A percentile compares a stretch with the other conserved stretches of the same genome.
Conservation (phyloP, 2,888 invertebrate species). For the Celastrina argiolus region DNA sequence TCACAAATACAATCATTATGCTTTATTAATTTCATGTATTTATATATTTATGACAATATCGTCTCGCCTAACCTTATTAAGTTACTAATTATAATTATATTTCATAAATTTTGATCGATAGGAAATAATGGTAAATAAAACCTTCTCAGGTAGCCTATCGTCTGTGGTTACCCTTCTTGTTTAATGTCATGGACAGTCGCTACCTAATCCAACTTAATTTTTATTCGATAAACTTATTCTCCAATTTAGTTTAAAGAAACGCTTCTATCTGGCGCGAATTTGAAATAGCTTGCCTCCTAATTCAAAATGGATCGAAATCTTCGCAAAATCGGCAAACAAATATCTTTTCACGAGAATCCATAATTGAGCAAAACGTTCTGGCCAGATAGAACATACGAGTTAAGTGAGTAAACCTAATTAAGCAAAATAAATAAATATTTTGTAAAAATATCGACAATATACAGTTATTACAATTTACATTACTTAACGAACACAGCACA, state of each 20-base stretch:
- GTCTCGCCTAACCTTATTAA: slow-evolving; percentile 79
- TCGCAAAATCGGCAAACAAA: slow-evolving; percentile 16
- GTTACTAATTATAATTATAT: slow-evolving; percentile 76
- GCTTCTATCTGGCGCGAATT: slow-evolving; percentile 67
- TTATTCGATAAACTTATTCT: slow-evolving; percentile 54
- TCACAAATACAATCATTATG: slow-evolving; percentile 76
- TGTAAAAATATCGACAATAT: slow-evolving; percentile 69
- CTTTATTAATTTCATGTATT: slow-evolving; percentile 80
- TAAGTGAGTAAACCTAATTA: slow-evolving; percentile 57
- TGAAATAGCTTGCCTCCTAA: slow-evolving; percentile 31
- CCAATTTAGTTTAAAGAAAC: slow-evolving; percentile 48
- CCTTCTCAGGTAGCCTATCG: slow-evolving; percentile 58
- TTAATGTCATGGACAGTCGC: slow-evolving; percentile 55
- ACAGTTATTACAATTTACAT: slow-evolving; percentile 76
- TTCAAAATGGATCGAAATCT: neutral
- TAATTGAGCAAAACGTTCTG: slow-evolving; percentile 73
- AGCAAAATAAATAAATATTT: slow-evolving; percentile 75
- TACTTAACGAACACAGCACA: slow-evolving; percentile 77
- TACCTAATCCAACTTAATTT: slow-evolving; percentile 65
- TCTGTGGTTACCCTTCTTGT: slow-evolving; percentile 57
- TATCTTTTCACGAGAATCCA: slow-evolving; percentile 31
- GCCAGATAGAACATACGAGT: slow-evolving; percentile 59
- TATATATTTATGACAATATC: slow-evolving; percentile 80
- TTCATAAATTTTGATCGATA: slow-evolving; percentile 77
- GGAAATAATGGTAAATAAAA: slow-evolving; percentile 74